Evolutionary conservation across 2,888 invertebrate species (phyloP).

Genomic region (Acleris emargana): DNA sequence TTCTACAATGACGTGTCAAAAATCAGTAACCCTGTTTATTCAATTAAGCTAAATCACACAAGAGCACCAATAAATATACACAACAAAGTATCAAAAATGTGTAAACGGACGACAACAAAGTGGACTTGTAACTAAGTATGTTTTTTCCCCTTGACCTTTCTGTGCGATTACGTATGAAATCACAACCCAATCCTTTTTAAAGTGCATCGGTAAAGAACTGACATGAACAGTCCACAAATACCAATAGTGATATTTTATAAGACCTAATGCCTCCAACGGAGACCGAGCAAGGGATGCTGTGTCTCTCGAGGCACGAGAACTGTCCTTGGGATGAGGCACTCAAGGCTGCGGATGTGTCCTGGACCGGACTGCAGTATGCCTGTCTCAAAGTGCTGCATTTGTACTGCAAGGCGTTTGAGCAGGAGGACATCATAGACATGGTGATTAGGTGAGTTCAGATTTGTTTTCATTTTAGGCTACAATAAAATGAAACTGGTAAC

Average conservation of each 20-base stretch:
- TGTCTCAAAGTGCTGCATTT: constrained; percentile 92
- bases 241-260: background rate
- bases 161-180: background rate
- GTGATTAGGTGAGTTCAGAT: constrained; percentile 87
- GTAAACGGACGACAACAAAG: too few relatives aligned
- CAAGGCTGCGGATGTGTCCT: constrained; percentile 84
- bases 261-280: constrained; percentile 80
- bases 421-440: constrained; percentile 90
- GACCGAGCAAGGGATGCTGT: constrained; percentile 81
- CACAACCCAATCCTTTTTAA: background rate
- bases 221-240: background rate
- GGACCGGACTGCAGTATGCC: constrained; percentile 93
- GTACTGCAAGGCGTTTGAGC: constrained; percentile 94
- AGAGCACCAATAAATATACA: too few relatives aligned
- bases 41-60: too few relatives aligned
- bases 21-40: too few relatives aligned
- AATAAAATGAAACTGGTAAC: too few relatives aligned
- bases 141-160: too few relatives aligned
- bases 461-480: background rate
- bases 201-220: background rate
- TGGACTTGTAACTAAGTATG: too few relatives aligned
- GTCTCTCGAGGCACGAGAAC: constrained; percentile 85
- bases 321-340: constrained; percentile 85
- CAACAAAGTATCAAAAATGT: too few relatives aligned
- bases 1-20: too few relatives aligned